Evolutionary conservation across 2,888 invertebrate species (phyloP).

Genomic region (Caenorhabditis doughertyi): DNA sequence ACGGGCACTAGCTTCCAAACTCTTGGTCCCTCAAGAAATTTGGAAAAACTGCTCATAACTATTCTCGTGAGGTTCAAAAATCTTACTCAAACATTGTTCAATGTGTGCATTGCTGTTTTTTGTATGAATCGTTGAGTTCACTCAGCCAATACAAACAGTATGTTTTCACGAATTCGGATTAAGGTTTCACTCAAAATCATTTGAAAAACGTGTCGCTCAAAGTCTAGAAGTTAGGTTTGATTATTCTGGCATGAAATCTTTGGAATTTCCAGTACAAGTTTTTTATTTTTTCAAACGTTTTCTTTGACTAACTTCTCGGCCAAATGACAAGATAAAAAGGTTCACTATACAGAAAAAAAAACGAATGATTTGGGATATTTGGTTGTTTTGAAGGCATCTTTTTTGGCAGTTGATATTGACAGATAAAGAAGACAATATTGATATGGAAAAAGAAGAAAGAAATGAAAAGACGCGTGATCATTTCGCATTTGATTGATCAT

Average conservation of each 20-base stretch:
- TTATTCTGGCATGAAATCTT: too few species aligned
- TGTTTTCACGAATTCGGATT: too few species aligned
- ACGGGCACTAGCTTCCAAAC: not conserved
- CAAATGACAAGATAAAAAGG: not conserved
- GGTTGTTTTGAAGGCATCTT: conserved; percentile 39
- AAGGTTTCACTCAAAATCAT: too few species aligned
- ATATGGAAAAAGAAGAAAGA: conserved; percentile 16
- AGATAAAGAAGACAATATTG: conserved; percentile 45
- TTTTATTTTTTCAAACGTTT: conserved; percentile 1
- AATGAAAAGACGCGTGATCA: conserved; percentile 44
- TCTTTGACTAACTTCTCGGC: not conserved
- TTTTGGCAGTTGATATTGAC: conserved; percentile 53
- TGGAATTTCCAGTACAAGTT: not conserved
- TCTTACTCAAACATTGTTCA: not conserved
- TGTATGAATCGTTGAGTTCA: not conserved
- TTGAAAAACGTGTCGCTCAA: too few species aligned
- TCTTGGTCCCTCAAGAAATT: not conserved
- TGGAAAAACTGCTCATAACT: not conserved
- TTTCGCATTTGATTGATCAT: conserved; percentile 37
- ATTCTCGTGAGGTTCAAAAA: not conserved
- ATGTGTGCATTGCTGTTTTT: not conserved
- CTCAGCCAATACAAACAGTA: not conserved
- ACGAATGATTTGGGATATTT: conserved; percentile 31
- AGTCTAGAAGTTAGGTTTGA: too few species aligned
- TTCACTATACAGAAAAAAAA: conserved; percentile 43